A percentile compares a stretch with the other conserved stretches of the same genome.
Conservation (phyloP, 1,140 invertebrate species). For the Stratiolaelaps scimitus region DNA sequence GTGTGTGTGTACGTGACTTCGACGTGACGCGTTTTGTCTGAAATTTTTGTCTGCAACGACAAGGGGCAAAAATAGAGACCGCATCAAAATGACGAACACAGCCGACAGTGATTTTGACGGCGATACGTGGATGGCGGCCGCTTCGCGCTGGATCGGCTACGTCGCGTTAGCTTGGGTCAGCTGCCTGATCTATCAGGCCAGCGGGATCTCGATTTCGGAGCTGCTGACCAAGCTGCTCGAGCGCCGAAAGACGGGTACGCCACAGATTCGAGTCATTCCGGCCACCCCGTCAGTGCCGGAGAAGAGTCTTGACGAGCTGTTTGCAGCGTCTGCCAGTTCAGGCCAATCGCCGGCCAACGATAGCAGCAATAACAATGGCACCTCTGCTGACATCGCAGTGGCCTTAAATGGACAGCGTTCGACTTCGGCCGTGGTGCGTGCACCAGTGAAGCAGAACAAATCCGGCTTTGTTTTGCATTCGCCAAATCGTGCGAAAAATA, state of each 20-base stretch:
- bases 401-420: not conserved
- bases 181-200: conserved; percentile 17
- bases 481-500: conserved; percentile 9
- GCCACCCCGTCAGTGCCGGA: not conserved
- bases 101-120: too few relatives aligned
- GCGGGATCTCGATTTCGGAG: conserved; percentile 9
- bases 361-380: conserved; percentile 3
- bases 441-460: not conserved
- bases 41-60: too few relatives aligned
- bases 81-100: too few relatives aligned
- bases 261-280: conserved; percentile 8
- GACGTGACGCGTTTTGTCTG: too few relatives aligned
- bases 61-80: too few relatives aligned
- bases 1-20: too few relatives aligned
- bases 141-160: conserved; percentile 12
- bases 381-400: too few relatives aligned
- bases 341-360: not conserved
- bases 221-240: not conserved
- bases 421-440: not conserved
- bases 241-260: not conserved
- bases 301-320: not conserved
- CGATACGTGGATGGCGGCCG: not conserved
- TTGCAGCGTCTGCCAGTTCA: not conserved
- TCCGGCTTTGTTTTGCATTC: not conserved
- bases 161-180: conserved; percentile 23